Base-by-base conservation (phyloP, 2,113 vertebrate genomes). In the Cryptomyrus ogoouensis region DNA sequence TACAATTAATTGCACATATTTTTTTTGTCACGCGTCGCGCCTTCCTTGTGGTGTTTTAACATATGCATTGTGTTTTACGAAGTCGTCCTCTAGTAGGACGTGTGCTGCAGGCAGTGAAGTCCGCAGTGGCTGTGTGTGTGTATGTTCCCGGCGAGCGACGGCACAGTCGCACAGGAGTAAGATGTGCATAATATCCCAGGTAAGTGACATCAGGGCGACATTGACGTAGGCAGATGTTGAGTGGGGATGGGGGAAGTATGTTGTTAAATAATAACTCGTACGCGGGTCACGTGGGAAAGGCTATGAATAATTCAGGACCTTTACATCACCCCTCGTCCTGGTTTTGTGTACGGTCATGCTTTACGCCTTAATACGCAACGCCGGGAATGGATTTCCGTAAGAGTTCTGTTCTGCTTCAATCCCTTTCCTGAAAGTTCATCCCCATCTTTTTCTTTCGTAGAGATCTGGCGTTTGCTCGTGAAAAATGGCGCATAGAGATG, bases 231-330 rank as follows among this genome's bases (percentile, higher is more conserved):
- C 85, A 88, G 66, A 44, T 83, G 87, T 58, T 83, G 66, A 83
- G 77, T 52, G 70, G 70, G 87, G 87, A 50, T 35, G 74, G 58
- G 62, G 9, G 27, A 70, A 12, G 15, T 74, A 83, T 88, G 52
- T 83, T 83, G 87, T 90, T 88, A 90, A 89, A 88, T 88, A 90
- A 90, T 90, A 88, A 74, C 83, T 88, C 49, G 35, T 74, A 50
- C 47, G 56, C 10, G 49, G 87, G 87, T 90, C 90, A 90, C 90
- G 87, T 90, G 90, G 87, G 15, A 46, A 17, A 77, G 31, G 35
- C 27, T 58, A 24, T 88, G 90, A 87, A 90, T 88, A 80, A 90
- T 90, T 90, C 85, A 88, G 66, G 46, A 88, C 53, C 44, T 90
- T 88, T 90, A 50, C 90, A 88, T 90, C 86, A 88, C 86, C 66